These are phyloP conservation scores for Saccostrea cuccullata DNA, from an alignment of 1,140 invertebrate species.

Conservation along the genomic window DNA sequence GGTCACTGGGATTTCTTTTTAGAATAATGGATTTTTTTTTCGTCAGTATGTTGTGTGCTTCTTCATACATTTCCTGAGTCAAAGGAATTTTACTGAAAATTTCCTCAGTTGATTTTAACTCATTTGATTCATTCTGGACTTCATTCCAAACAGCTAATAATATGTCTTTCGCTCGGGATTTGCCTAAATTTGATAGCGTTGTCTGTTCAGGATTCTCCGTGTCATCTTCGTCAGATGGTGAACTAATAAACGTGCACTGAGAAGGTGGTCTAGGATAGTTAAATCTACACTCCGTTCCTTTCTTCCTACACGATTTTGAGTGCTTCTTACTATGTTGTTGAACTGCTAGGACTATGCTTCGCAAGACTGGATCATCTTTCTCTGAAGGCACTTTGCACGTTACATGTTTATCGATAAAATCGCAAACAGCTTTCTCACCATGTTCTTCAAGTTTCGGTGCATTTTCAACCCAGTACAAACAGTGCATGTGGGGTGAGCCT, in stretches of 20 bases:
- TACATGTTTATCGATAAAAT: constrained; percentile 36
- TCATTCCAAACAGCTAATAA: no score
- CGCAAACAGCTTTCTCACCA: no score
- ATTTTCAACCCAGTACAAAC: no score
- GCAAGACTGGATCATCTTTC: neutral
- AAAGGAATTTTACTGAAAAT: neutral
- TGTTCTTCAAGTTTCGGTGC: no score
- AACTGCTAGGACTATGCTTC: neutral
- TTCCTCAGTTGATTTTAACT: neutral
- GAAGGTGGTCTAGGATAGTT: constrained; percentile 52
- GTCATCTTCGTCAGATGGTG: neutral
- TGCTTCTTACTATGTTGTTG: constrained; percentile 46
- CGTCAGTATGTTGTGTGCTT: neutral
- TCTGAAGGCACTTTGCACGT: constrained; percentile 40
- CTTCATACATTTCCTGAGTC: constrained; percentile 27
- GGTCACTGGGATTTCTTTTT: constrained; percentile 2
- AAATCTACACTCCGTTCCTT: neutral
- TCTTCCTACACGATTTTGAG: neutral
- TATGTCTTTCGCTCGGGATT: neutral
- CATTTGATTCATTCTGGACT: no score
- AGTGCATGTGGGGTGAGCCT: no score
- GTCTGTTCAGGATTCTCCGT: neutral
- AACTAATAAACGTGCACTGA: constrained; percentile 37
- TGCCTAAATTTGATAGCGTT: neutral
- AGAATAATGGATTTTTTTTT: neutral